A percentile compares a stretch with the other conserved stretches of the same genome.
Conservation (phyloP, 2,888 invertebrate species). For the Dicyrtoma fusca region DNA sequence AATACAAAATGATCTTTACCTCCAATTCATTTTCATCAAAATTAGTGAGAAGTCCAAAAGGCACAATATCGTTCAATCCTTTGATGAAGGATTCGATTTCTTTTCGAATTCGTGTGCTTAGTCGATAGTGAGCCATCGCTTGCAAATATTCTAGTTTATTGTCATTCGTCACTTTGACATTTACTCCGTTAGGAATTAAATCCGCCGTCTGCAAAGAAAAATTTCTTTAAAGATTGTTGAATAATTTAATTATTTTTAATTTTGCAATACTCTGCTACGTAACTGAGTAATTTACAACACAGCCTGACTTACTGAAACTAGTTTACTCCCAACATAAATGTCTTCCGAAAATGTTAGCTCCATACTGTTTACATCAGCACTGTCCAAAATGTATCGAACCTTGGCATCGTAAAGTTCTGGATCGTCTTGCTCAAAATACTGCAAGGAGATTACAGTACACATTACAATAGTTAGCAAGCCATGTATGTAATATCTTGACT, state of each 20-base stretch:
- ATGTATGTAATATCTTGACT: neutral
- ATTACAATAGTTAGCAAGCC: neutral
- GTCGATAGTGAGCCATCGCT: constrained; percentile 59
- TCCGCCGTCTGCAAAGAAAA: constrained; percentile 59
- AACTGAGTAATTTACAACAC: neutral
- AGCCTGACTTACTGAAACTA: constrained; percentile 56
- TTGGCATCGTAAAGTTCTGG: constrained; percentile 62
- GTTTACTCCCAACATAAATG: constrained; percentile 57
- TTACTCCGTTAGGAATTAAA: constrained; percentile 60
- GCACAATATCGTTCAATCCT: constrained; percentile 62
- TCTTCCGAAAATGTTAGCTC: constrained; percentile 61
- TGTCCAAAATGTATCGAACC: constrained; percentile 60
- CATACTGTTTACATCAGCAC: constrained; percentile 60
- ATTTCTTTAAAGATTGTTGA: neutral
- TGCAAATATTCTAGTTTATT: constrained; percentile 62
- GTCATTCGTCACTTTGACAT: constrained; percentile 60
- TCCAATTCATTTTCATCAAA: constrained; percentile 64
- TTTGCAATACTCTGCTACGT: neutral
- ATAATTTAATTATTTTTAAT: constrained; percentile 4
- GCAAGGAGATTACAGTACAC: constrained; percentile 27
- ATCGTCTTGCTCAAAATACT: constrained; percentile 63
- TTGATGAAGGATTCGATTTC: constrained; percentile 61
- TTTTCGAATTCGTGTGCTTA: constrained; percentile 59
- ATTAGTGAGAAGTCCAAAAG: constrained; percentile 62
- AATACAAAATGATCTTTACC: constrained; percentile 57